These are phyloP conservation scores for Neogobius melanostomus DNA, from an alignment of 2,113 vertebrate species.

Conservation along the genomic window DNA sequence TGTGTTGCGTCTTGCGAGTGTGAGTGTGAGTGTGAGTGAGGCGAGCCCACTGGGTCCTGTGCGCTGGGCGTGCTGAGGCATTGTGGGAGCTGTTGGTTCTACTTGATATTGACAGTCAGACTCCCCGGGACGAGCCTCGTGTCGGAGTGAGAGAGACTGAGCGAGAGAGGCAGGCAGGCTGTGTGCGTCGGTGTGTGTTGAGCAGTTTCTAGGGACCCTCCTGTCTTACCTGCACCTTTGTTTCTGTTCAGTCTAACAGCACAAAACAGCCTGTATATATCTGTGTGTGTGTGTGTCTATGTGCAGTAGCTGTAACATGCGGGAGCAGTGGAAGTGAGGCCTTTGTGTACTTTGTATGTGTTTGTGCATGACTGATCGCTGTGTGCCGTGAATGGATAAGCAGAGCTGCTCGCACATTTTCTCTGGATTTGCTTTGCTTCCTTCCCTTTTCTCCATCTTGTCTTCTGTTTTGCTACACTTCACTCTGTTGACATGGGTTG, in stretches of 20 bases:
- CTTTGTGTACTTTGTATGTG: conserved; percentile 67
- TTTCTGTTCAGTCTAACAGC: conserved; percentile 70
- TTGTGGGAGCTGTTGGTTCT: conserved; percentile 69
- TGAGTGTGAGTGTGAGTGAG: conserved; percentile 60
- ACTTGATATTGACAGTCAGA: conserved; percentile 76
- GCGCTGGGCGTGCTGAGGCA: conserved; percentile 66
- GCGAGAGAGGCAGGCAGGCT: conserved; percentile 35
- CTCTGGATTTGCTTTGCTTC: conserved; percentile 7
- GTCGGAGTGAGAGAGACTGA: conserved; percentile 44
- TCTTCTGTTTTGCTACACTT: conserved; percentile 19
- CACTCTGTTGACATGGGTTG: conserved; percentile 19
- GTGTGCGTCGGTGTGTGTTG: conserved; percentile 37
- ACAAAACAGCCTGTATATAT: conserved; percentile 62
- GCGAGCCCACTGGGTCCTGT: conserved; percentile 58
- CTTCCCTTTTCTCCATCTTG: conserved; percentile 17
- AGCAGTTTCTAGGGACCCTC: conserved; percentile 54
- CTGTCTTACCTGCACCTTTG: conserved; percentile 70
- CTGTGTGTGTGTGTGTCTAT: conserved; percentile 34
- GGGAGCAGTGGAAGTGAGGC: conserved; percentile 55
- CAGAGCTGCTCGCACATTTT: conserved; percentile 40
- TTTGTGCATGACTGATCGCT: conserved; percentile 68
- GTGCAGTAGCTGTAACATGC: conserved; percentile 37
- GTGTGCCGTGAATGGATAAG: conserved; percentile 67
- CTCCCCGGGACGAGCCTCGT: conserved; percentile 61
- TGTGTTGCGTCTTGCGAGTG: conserved; percentile 18